Conservation (phyloP, 2,113 vertebrate genomes). For the Lamprologus sp. region DNA sequence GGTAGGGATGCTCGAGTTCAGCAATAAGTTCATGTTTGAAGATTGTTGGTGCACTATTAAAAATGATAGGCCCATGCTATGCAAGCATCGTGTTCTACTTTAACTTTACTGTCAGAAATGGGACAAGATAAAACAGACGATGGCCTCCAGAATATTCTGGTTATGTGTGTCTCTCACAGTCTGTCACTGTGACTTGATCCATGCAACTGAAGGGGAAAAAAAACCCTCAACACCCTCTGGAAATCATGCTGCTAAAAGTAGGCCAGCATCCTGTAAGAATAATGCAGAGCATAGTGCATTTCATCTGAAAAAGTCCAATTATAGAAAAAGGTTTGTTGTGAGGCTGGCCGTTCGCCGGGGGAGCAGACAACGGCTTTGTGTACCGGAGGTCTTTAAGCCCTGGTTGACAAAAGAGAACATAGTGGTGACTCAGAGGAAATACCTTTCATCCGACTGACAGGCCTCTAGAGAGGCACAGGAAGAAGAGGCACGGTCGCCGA, state of each 20-base stretch:
- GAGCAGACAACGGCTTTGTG: constrained; percentile 13
- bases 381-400: constrained; percentile 11
- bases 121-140: constrained; percentile 13
- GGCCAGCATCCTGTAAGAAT: constrained; percentile 33
- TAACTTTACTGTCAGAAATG: constrained; percentile 14
- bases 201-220: neutral
- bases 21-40: neutral
- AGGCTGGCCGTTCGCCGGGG: neutral
- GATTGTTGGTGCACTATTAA: neutral
- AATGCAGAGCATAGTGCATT: constrained; percentile 3
- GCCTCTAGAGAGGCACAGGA: constrained; percentile 42
- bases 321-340: constrained; percentile 14
- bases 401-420: constrained; percentile 18
- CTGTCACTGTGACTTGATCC: neutral
- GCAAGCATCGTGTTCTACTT: constrained; percentile 2
- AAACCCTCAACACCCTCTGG: neutral
- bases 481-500: neutral
- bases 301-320: constrained; percentile 26
- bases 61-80: neutral
- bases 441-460: constrained; percentile 51
- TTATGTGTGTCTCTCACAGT: constrained; percentile 9
- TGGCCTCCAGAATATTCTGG: neutral
- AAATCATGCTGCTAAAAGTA: constrained; percentile 21
- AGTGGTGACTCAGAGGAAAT: constrained; percentile 68
- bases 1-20: neutral